phyloP scores from a whole-genome alignment of 2,797 vertebrate genomes.

The Semotilus atromaculatus region DNA sequence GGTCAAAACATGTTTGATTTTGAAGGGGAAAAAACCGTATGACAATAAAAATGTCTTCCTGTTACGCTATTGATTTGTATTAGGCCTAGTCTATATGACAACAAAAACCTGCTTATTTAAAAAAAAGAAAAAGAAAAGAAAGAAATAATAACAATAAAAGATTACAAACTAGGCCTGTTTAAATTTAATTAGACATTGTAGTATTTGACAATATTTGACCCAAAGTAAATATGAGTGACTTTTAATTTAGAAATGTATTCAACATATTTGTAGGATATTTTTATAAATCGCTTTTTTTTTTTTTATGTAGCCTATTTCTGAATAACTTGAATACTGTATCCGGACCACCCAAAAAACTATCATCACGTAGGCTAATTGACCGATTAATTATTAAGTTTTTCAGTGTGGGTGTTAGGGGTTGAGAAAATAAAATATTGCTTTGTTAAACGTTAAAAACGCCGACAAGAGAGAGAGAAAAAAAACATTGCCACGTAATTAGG shows the following conservation, averaged over 20 bases:
- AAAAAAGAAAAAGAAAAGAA: too few relatives aligned
- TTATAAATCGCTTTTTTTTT: background rate
- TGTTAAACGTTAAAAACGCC: slow-evolving; percentile 83
- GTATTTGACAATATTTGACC: background rate
- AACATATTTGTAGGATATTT: background rate
- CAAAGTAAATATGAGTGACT: background rate
- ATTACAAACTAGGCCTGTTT: background rate
- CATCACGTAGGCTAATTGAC: background rate
- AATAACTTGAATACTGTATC: background rate
- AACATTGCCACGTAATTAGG: slow-evolving; percentile 87
- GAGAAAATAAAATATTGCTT: slow-evolving; percentile 66
- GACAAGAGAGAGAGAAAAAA: slow-evolving; percentile 71
- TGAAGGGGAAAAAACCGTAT: background rate
- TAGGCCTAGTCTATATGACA: background rate
- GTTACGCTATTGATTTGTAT: background rate
- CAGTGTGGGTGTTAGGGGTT: slow-evolving; percentile 39
- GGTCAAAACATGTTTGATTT: background rate
- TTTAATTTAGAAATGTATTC: background rate
- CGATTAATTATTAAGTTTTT: background rate
- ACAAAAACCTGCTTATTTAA: background rate
- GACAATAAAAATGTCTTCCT: background rate
- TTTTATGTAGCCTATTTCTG: background rate
- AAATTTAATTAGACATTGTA: background rate
- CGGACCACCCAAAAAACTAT: background rate
- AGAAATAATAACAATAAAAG: background rate